Percentiles rank a stretch among this genome's conserved stretches.
Conservation (phyloP, 2,888 invertebrate species). For the Cartodere bifasciata region DNA sequence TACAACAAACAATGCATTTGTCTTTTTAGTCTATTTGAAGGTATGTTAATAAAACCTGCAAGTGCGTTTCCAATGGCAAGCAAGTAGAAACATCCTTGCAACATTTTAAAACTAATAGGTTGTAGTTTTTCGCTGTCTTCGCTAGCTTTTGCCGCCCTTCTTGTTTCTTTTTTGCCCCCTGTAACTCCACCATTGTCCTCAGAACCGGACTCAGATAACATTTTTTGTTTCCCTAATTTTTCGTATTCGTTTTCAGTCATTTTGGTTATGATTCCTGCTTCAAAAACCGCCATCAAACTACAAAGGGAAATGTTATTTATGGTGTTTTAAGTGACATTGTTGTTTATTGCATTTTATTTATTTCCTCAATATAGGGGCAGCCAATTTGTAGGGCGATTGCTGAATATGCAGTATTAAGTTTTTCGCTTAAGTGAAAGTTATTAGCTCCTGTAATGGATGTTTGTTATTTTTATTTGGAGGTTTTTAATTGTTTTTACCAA, state of each 20-base stretch:
- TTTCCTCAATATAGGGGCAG: constrained; percentile 59
- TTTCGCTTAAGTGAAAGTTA: constrained; percentile 63
- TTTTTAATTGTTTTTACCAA: constrained; percentile 39
- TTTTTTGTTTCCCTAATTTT: constrained; percentile 48
- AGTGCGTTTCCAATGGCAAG: constrained; percentile 49
- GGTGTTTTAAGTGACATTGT: neutral
- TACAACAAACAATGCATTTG: constrained; percentile 10
- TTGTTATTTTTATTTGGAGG: neutral
- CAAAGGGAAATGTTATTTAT: constrained; percentile 8
- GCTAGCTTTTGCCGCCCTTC: constrained; percentile 21
- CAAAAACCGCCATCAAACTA: constrained; percentile 60
- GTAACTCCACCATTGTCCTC: constrained; percentile 18
- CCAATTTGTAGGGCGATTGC: constrained; percentile 66
- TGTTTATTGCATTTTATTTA: constrained; percentile 53
- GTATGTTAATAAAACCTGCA: no score
- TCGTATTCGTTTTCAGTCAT: constrained; percentile 67
- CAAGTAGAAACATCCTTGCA: constrained; percentile 61
- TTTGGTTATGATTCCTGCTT: constrained; percentile 62
- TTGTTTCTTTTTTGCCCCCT: constrained; percentile 19
- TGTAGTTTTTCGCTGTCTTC: constrained; percentile 37
- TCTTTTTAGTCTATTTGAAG: constrained; percentile 1
- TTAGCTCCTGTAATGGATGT: constrained; percentile 40
- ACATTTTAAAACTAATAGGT: constrained; percentile 56
- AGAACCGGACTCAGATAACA: constrained; percentile 34
- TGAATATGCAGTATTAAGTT: constrained; percentile 63